A percentile compares a stretch with the other conserved stretches of the same genome.
Evolutionary conservation across 2,797 vertebrate genomes (phyloP).

Genomic region (Manis crassicaudata): DNA sequence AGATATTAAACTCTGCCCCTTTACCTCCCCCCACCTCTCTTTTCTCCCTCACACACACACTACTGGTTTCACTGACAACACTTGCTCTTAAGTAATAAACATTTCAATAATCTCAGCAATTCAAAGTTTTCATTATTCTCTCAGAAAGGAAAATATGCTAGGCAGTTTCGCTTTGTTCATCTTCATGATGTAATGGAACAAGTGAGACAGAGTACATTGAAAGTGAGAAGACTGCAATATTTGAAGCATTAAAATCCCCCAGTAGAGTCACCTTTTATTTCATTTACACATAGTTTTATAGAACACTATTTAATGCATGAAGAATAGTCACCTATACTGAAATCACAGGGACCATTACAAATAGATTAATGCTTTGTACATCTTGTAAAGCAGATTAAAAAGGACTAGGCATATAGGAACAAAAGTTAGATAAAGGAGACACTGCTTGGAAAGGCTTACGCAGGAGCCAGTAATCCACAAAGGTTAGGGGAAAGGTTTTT

Average conservation of each 20-base stretch:
- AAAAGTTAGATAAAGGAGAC: slow-evolving; percentile 36
- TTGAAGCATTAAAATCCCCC: slow-evolving; percentile 47
- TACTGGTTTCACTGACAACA: background rate
- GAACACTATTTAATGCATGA: slow-evolving; percentile 50
- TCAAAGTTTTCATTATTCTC: background rate
- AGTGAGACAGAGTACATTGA: background rate
- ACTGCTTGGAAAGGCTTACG: background rate
- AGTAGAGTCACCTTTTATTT: slow-evolving; percentile 47
- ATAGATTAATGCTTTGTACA: slow-evolving; percentile 15
- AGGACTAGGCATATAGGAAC: background rate
- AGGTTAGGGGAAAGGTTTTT: background rate
- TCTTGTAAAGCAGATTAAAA: slow-evolving; percentile 47
- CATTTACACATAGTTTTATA: slow-evolving; percentile 37
- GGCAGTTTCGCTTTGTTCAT: background rate
- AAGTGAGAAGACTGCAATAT: background rate
- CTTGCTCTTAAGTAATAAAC: background rate
- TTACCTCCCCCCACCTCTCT: fast-evolving
- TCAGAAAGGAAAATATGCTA: background rate
- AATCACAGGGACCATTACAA: slow-evolving; percentile 41
- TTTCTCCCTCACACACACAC: no score
- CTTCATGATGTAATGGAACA: background rate
- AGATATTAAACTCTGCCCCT: background rate
- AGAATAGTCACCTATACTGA: background rate
- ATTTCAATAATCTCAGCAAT: background rate
- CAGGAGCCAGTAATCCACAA: background rate